phyloP scores from a whole-genome alignment of 2,797 vertebrate genomes.

The Anguilla marmorata region DNA sequence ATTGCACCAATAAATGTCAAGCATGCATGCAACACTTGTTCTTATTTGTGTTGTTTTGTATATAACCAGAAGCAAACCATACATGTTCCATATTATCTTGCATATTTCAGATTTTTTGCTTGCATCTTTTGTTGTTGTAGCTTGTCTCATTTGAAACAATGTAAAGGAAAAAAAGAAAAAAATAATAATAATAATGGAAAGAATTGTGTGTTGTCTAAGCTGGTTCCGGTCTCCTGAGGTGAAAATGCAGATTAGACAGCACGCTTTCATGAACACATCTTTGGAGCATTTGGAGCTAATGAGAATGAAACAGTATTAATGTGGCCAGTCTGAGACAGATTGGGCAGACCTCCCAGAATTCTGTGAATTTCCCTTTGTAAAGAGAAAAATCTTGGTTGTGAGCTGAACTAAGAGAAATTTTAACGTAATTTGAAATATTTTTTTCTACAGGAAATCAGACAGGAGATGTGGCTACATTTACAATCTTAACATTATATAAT shows the following conservation, averaged over 20 bases:
- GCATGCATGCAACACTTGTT: neutral
- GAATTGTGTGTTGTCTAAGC: constrained; percentile 2
- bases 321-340: constrained; percentile 8
- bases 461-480: neutral
- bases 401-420: neutral
- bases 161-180: neutral
- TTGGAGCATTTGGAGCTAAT: neutral
- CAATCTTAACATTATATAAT: neutral
- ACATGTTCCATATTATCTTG: neutral
- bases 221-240: neutral
- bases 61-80: neutral
- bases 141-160: neutral
- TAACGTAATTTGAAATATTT: neutral
- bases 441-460: neutral
- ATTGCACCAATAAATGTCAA: neutral
- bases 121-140: neutral
- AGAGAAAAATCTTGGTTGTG: neutral
- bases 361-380: neutral
- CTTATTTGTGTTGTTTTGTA: neutral
- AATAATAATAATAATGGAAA: neutral
- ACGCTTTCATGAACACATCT: constrained; percentile 11
- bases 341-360: neutral
- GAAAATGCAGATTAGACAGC: constrained; percentile 23
- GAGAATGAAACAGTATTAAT: constrained; percentile 26
- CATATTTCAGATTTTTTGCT: neutral